Conservation (phyloP, 2,113 vertebrate species). For the Indicator maculatus region DNA sequence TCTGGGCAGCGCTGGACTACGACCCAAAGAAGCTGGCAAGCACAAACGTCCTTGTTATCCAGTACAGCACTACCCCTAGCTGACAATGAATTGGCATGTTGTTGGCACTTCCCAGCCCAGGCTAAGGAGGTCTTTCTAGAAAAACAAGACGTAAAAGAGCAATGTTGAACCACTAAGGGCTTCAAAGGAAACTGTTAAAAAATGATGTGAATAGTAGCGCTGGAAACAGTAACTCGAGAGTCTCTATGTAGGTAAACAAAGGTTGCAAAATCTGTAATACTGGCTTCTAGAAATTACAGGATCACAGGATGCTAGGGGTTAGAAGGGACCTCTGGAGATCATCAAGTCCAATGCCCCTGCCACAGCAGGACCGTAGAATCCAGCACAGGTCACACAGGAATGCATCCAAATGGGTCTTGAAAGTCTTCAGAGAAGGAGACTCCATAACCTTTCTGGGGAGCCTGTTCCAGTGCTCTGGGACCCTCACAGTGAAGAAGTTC, state of each 20-base stretch:
- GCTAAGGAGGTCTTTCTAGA: background rate
- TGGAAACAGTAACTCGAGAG: background rate
- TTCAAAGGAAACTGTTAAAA: background rate
- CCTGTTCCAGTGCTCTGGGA: too few species aligned
- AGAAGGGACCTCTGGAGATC: too few species aligned
- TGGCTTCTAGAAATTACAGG: background rate
- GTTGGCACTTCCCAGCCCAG: background rate
- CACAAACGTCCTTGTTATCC: background rate
- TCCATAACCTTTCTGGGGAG: too few species aligned
- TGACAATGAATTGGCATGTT: background rate
- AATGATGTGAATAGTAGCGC: background rate
- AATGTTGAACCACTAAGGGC: background rate
- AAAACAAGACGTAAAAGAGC: background rate
- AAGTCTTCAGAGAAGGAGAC: too few species aligned
- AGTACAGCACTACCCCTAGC: background rate
- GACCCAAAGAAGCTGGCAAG: conserved; percentile 3
- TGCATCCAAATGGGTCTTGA: too few species aligned
- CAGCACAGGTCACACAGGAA: too few species aligned
- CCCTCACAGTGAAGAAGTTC: too few species aligned
- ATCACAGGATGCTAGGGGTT: too few species aligned
- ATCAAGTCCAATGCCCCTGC: too few species aligned
- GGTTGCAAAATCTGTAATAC: background rate
- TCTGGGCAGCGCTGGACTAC: background rate
- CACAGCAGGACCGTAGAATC: too few species aligned
- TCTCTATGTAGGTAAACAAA: background rate